These are phyloP conservation scores for Conomelus anceps DNA, from an alignment of 2,888 invertebrate genomes.

Conservation along the genomic window DNA sequence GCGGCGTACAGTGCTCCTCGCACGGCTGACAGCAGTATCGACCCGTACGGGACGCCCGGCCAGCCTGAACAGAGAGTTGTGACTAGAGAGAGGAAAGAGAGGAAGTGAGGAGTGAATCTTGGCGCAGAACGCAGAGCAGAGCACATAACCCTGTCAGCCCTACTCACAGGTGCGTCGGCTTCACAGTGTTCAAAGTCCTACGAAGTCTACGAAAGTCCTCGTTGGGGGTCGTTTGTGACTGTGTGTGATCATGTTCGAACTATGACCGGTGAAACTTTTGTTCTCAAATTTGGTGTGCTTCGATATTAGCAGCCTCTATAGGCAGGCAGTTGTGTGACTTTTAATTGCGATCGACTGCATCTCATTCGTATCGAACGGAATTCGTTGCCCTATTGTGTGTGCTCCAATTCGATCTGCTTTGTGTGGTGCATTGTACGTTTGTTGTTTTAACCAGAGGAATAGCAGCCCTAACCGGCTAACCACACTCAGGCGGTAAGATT, in stretches of 20 bases:
- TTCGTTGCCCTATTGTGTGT: not conserved
- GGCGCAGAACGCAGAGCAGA: not conserved
- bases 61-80: not conserved
- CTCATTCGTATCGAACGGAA: not conserved
- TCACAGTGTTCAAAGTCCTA: not conserved
- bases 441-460: not conserved
- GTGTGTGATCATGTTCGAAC: not conserved
- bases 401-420: not conserved
- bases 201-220: not conserved
- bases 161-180: no score
- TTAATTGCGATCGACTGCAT: not conserved
- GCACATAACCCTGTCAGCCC: not conserved
- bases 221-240: not conserved
- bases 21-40: not conserved
- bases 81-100: not conserved
- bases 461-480: not conserved
- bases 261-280: not conserved
- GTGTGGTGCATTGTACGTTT: not conserved
- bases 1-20: not conserved
- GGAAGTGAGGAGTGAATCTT: no score
- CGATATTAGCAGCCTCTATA: not conserved
- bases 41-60: not conserved
- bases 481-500: not conserved
- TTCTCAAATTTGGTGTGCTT: not conserved
- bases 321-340: not conserved